Evolutionary conservation across 2,888 invertebrate species (phyloP), one percentile per base, ranked within the genome.

Genomic region (Alcis repandata): DNA sequence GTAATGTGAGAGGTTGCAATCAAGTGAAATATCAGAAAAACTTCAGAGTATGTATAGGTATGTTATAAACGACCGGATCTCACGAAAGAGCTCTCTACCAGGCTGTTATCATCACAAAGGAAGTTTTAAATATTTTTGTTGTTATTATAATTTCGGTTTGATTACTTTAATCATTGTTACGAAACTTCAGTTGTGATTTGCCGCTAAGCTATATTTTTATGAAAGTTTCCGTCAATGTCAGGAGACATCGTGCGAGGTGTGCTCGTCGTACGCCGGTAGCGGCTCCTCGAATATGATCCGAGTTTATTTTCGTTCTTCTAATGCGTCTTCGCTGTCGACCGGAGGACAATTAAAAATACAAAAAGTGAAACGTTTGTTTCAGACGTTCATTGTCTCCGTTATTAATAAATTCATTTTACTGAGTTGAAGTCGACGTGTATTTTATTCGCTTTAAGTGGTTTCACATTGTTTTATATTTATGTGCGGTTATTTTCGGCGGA

Each of bases 381-480:
- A 93, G 92, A 91, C 93, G 89, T 92, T 92, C 93, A 93, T 93
- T 93, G 93, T 93, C 93, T 93, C 87, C 82, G 92, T 91, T 93
- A 93, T 93, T 93, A 93, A 93, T 93, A 93, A 93, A 92, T 93
- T 93, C 92, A 93, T 93, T 93, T 93, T 92, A 92, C 87, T 80
- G 92, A 92, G 92, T 89, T 87, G 91, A 90, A 90, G 90, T 87
- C 85, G 91, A 91, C 91, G 89, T 93, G 92, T 92, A 92, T 92
- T 93, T 93, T 93, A 93, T 93, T 92, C 92, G 91, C 92, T 93
- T 92, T 93, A 93, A 93, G 93, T 93, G 93, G 93, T 92, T 92
- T 92, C 92, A 93, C 93, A 92, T 93, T 93, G 92, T 92, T 92
- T 93, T 92, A 90, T 92, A 92, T 93, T 93, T 92, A 93, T 93